Conservation (phyloP, 2,888 invertebrate species). For the Rhaphigaster nebulosa region DNA sequence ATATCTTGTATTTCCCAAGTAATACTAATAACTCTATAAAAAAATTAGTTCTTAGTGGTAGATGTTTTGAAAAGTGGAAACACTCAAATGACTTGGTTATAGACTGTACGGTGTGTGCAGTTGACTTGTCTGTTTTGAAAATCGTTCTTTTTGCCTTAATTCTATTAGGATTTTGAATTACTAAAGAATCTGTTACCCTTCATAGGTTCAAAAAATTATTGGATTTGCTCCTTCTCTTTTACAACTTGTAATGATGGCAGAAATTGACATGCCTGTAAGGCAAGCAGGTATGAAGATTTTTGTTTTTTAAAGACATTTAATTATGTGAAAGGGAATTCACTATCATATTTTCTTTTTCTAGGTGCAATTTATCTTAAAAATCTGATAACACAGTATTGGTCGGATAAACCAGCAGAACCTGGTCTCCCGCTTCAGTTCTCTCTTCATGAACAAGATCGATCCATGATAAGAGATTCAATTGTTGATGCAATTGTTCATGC, state of each 20-base stretch:
- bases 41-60: neutral
- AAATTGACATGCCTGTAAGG: constrained; percentile 90
- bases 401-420: constrained; percentile 82
- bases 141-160: neutral
- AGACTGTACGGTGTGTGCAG: neutral
- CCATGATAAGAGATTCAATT: constrained; percentile 90
- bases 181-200: constrained; percentile 60
- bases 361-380: constrained; percentile 97
- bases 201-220: constrained; percentile 92
- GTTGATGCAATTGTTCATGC: constrained; percentile 96
- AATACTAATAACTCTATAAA: neutral
- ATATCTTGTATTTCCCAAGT: neutral
- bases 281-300: constrained; percentile 80
- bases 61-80: neutral
- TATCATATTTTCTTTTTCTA: constrained; percentile 63
- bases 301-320: neutral
- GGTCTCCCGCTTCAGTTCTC: constrained; percentile 84
- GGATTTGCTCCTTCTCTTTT: constrained; percentile 95
- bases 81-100: neutral
- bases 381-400: constrained; percentile 90
- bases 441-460: constrained; percentile 94
- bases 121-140: neutral
- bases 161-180: neutral
- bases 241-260: constrained; percentile 92
- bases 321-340: neutral